These are phyloP conservation scores for Oscheius sp. DNA, from an alignment of 2,888 invertebrate species.

Conservation along the genomic window DNA sequence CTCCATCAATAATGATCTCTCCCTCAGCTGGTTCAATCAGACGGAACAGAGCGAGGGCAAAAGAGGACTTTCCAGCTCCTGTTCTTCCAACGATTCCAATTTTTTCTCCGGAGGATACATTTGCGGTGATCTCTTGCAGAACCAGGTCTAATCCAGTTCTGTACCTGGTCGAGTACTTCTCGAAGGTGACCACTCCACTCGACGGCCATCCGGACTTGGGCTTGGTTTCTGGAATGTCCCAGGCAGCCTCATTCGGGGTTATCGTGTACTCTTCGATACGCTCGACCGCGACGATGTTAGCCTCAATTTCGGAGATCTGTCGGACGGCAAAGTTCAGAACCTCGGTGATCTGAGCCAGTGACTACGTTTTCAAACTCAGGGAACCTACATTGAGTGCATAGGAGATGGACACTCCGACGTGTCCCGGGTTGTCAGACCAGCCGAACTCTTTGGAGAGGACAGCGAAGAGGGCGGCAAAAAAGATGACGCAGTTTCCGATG, in stretches of 20 bases:
- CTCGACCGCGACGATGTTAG: slow-evolving; percentile 96
- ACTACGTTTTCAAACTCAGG: neutral
- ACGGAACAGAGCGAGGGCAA: slow-evolving; percentile 88
- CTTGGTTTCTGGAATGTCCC: slow-evolving; percentile 67
- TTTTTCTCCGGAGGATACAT: slow-evolving; percentile 81
- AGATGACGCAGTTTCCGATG: slow-evolving; percentile 89
- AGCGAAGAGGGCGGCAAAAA: slow-evolving; percentile 92
- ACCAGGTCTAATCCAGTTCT: slow-evolving; percentile 80
- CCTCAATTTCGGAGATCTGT: slow-evolving; percentile 84
- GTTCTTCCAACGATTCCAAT: slow-evolving; percentile 74
- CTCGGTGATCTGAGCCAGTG: slow-evolving; percentile 65
- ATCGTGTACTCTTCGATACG: slow-evolving; percentile 84
- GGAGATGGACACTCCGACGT: slow-evolving; percentile 77
- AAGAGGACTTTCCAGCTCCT: slow-evolving; percentile 82
- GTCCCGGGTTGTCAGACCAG: slow-evolving; percentile 75
- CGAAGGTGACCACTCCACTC: slow-evolving; percentile 48
- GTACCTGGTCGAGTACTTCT: slow-evolving; percentile 59
- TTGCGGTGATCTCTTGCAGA: slow-evolving; percentile 84
- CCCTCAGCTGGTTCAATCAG: slow-evolving; percentile 85
- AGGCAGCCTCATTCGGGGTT: slow-evolving; percentile 59
- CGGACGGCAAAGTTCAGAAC: slow-evolving; percentile 69
- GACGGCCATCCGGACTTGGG: slow-evolving; percentile 53
- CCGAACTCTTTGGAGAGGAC: slow-evolving; percentile 78
- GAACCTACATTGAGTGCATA: slow-evolving; percentile 76
- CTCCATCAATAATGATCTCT: slow-evolving; percentile 85